Conservation (phyloP, 2,113 vertebrate genomes). For the Oncorhynchus masou region DNA sequence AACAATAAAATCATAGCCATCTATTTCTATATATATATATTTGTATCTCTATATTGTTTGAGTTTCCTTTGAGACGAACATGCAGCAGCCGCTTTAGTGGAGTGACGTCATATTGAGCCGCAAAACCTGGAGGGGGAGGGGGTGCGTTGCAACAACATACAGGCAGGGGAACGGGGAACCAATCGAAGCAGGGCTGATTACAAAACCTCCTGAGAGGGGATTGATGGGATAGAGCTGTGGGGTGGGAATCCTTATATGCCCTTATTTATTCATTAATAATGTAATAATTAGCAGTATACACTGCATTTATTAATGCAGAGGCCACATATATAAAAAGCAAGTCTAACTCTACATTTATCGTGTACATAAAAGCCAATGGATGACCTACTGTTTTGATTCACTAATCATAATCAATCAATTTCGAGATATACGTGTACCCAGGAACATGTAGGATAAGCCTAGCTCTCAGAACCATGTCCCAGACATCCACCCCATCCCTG, state of each 20-base stretch:
- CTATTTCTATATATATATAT: constrained; percentile 80
- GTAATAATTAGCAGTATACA: neutral
- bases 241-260: constrained; percentile 37
- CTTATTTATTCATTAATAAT: constrained; percentile 14
- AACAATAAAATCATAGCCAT: constrained; percentile 78
- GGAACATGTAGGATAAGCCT: constrained; percentile 34
- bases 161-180: constrained; percentile 61
- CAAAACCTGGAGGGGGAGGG: constrained; percentile 51
- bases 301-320: constrained; percentile 34
- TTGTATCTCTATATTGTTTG: constrained; percentile 73
- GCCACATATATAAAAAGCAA: constrained; percentile 49
- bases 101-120: constrained; percentile 75
- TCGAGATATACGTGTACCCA: constrained; percentile 24
- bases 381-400: constrained; percentile 30
- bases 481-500: constrained; percentile 19
- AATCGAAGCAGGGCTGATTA: constrained; percentile 61
- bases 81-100: constrained; percentile 78
- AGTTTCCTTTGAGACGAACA: constrained; percentile 79
- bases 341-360: constrained; percentile 53
- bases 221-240: constrained; percentile 53
- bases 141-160: constrained; percentile 66
- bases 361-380: constrained; percentile 56
- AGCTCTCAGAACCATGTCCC: constrained; percentile 41
- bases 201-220: constrained; percentile 53
- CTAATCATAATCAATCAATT: constrained; percentile 51